Evolutionary conservation across 2,113 vertebrate species (phyloP).

Genomic region (Sphaerodactylus townsendi): DNA sequence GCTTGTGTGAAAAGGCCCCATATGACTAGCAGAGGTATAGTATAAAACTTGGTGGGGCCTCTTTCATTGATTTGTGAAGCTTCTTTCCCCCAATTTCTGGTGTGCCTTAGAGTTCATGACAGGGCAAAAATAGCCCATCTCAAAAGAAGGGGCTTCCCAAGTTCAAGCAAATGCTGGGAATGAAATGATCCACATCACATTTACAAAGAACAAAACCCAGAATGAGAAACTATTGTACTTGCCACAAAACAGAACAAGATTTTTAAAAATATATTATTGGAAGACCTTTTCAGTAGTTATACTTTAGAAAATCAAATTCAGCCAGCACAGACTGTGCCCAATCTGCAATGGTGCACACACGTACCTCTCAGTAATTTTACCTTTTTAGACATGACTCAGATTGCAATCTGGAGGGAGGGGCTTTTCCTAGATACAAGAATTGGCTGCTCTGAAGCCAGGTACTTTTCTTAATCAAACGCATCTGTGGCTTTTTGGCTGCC

Average conservation of each 20-base stretch:
- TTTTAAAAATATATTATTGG: background rate
- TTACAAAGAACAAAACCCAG: background rate
- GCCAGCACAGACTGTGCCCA: background rate
- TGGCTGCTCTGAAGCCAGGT: background rate
- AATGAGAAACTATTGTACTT: background rate
- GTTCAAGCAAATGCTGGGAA: background rate
- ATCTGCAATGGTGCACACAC: background rate
- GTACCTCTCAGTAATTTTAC: background rate
- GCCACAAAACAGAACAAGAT: background rate
- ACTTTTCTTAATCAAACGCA: conserved; percentile 22
- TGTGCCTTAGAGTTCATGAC: background rate
- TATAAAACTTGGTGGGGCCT: background rate
- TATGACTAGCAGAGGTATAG: background rate
- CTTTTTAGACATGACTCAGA: background rate
- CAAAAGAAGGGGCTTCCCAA: background rate
- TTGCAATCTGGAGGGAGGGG: background rate
- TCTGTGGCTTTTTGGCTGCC: background rate
- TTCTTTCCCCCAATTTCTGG: background rate
- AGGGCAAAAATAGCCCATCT: background rate
- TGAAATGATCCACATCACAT: background rate
- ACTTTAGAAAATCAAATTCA: background rate
- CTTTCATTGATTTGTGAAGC: background rate
- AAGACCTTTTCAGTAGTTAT: background rate
- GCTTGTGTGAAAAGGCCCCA: too few relatives aligned
- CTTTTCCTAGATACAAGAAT: background rate